Evolutionary conservation across 2,888 invertebrate genomes (phyloP).

Genomic region (Spatulosminthurus flaviceps): DNA sequence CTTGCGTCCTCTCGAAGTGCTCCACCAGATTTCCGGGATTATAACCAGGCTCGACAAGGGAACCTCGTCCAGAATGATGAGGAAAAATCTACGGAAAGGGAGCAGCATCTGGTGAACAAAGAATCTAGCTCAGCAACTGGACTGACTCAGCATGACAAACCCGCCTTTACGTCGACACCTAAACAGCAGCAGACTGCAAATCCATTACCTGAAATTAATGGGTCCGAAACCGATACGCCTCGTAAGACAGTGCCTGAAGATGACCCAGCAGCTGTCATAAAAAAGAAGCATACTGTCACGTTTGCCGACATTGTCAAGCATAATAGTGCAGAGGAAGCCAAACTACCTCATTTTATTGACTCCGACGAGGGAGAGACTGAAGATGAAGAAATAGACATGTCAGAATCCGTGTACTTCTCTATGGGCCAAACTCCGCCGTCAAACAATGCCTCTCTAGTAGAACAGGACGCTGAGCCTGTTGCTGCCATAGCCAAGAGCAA

Average conservation of each 20-base stretch:
- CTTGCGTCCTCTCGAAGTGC: constrained; percentile 49
- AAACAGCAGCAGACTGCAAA: constrained; percentile 3
- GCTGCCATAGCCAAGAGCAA: too few relatives aligned
- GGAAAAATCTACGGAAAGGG: too few relatives aligned
- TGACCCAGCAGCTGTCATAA: constrained; percentile 16
- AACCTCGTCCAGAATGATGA: background rate
- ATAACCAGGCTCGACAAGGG: background rate
- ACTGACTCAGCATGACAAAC: constrained; percentile 1
- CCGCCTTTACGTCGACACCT: constrained; percentile 33
- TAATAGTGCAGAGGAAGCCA: constrained; percentile 5
- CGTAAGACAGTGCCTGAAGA: background rate
- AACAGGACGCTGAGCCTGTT: background rate
- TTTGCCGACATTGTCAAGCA: constrained; percentile 43
- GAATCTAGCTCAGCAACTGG: background rate
- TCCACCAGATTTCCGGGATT: constrained; percentile 46
- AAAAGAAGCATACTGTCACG: constrained; percentile 39
- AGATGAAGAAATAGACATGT: constrained; percentile 10
- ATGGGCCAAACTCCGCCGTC: constrained; percentile 24
- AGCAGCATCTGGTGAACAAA: background rate
- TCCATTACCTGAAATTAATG: constrained; percentile 18
- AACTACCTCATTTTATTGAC: background rate
- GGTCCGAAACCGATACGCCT: background rate
- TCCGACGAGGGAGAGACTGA: constrained; percentile 12
- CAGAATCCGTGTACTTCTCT: constrained; percentile 40
- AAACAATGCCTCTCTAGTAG: background rate